Evolutionary conservation across 2,797 vertebrate species (phyloP).

Genomic region (Momotus momota): DNA sequence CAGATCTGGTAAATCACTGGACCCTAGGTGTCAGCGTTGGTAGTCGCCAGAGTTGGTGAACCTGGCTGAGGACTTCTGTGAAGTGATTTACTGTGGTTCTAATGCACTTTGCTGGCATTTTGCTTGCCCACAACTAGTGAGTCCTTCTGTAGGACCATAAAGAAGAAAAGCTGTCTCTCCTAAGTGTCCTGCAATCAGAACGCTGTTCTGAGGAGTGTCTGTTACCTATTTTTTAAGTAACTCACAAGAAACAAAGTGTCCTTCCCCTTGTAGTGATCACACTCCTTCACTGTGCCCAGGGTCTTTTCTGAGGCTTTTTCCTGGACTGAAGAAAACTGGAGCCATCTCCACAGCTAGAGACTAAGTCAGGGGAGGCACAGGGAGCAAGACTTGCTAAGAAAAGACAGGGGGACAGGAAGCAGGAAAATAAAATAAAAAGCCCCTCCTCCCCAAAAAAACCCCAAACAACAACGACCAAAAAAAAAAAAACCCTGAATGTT

Average conservation of each 20-base stretch:
- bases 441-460: not conserved
- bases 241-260: not conserved
- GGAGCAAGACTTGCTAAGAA: not conserved
- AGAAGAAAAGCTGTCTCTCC: not conserved
- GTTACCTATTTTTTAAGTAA: not conserved
- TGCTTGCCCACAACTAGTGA: not conserved
- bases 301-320: not conserved
- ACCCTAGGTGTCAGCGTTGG: accelerated
- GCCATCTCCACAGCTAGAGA: not conserved
- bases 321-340: not conserved
- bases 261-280: not conserved
- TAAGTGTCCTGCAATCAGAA: not conserved
- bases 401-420: not conserved
- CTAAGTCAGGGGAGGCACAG: not conserved
- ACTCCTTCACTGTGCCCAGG: not conserved
- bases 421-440: not conserved
- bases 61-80: not conserved
- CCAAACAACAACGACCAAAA: not conserved
- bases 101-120: not conserved
- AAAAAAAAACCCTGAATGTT: not conserved
- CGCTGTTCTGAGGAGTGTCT: not conserved
- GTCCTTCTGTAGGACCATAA: not conserved
- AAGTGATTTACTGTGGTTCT: not conserved
- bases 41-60: not conserved
- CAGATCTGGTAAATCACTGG: not conserved